phyloP scores from a whole-genome alignment of 1,140 invertebrate genomes.

The Sarcophaga peregrina region DNA sequence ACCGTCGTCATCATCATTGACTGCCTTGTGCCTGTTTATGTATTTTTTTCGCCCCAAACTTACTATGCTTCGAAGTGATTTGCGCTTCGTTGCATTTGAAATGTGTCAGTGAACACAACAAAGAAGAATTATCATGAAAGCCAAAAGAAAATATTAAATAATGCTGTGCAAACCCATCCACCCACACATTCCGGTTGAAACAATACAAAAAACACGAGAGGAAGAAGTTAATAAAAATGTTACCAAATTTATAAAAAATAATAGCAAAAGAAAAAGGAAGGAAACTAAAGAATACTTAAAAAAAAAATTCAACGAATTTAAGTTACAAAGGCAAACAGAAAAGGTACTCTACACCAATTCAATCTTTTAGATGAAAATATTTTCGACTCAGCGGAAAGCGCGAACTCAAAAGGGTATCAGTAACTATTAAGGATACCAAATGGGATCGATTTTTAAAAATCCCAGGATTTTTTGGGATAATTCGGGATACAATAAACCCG shows the following conservation, averaged over 20 bases:
- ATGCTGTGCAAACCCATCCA: background rate
- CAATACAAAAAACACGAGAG: background rate
- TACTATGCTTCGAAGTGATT: background rate
- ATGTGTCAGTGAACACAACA: slow-evolving; percentile 21
- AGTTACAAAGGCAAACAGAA: no score
- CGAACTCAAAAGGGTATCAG: no score
- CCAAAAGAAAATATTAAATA: slow-evolving; percentile 2
- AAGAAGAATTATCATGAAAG: background rate
- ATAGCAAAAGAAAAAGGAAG: background rate
- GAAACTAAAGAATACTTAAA: background rate
- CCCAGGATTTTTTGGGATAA: no score
- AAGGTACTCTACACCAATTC: no score
- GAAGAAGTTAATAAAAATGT: background rate
- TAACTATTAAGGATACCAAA: no score
- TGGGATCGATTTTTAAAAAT: no score
- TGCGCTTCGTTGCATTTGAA: slow-evolving; percentile 26
- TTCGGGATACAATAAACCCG: no score
- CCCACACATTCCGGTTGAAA: no score
- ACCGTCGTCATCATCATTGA: background rate
- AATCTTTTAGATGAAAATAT: no score
- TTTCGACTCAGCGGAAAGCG: no score
- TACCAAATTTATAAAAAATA: background rate
- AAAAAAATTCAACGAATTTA: no score
- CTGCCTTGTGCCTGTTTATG: background rate
- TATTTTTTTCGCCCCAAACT: background rate